Evolutionary conservation across 2,888 invertebrate genomes (phyloP).

Genomic region (Aradus depressus): DNA sequence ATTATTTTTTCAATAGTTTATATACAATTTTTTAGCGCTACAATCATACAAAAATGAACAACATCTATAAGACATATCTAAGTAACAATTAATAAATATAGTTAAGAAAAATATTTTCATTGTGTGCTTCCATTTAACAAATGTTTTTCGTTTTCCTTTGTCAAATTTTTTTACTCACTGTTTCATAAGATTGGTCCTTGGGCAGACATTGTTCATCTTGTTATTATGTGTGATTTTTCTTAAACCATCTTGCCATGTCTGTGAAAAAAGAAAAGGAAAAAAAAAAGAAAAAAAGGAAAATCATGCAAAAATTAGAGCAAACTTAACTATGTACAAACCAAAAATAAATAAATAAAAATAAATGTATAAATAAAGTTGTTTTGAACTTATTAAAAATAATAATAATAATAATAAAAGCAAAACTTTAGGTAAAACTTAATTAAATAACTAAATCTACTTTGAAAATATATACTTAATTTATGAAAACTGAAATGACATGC

Average conservation of each 20-base stretch:
- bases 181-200: slow-evolving; percentile 90
- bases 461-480: no score
- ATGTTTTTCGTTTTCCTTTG: no score
- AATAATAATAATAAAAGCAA: slow-evolving; percentile 2
- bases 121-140: no score
- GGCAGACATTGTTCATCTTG: slow-evolving; percentile 93
- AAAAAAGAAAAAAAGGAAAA: slow-evolving; percentile 22
- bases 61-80: no score
- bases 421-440: slow-evolving; percentile 8
- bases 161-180: slow-evolving; percentile 76
- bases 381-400: background rate
- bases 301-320: slow-evolving; percentile 21
- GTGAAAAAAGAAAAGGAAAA: slow-evolving; percentile 35
- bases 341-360: slow-evolving; percentile 5
- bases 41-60: no score
- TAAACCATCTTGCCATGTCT: slow-evolving; percentile 88
- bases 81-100: no score
- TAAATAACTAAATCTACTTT: slow-evolving; percentile 8
- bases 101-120: no score
- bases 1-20: no score
- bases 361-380: background rate
- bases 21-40: no score
- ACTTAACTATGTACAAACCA: slow-evolving; percentile 3
- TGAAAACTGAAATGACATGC: no score
- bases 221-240: slow-evolving; percentile 88